A percentile compares a stretch with the other conserved stretches of the same genome.
Evolutionary conservation across 2,888 invertebrate species (phyloP).

Genomic region (Erebia ligea): DNA sequence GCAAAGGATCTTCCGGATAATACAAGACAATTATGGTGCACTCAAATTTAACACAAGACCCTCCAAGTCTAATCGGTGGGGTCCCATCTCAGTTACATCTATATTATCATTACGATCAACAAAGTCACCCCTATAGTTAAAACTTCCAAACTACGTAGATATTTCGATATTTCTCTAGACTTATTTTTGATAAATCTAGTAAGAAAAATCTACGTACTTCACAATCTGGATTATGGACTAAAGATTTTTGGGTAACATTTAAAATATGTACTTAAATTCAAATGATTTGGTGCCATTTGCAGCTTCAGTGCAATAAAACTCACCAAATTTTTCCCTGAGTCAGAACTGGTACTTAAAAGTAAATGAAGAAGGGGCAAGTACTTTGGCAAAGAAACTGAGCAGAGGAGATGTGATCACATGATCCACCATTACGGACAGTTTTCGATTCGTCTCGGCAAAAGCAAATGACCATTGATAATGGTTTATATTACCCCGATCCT

Average conservation of each 20-base stretch:
- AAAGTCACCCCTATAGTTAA: background rate
- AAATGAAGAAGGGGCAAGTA: conserved; percentile 6
- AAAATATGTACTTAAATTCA: background rate
- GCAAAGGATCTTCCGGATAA: background rate
- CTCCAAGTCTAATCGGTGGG: background rate
- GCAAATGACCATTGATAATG: conserved; percentile 42
- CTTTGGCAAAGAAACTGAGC: conserved; percentile 20
- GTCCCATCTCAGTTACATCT: background rate
- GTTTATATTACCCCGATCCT: conserved; percentile 34
- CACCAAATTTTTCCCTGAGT: background rate
- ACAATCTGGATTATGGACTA: too few relatives aligned
- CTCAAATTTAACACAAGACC: background rate
- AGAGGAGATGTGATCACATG: conserved; percentile 49
- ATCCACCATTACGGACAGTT: conserved; percentile 59
- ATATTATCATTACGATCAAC: background rate
- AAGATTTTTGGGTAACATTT: too few relatives aligned
- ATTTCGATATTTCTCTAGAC: background rate
- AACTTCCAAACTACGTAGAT: background rate
- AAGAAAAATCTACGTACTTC: too few relatives aligned
- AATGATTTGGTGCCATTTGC: too few relatives aligned
- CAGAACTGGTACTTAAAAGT: background rate
- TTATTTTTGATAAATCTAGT: too few relatives aligned
- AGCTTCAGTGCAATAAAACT: too few relatives aligned
- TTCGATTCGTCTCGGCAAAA: conserved; percentile 61
- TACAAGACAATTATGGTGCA: background rate